These are phyloP conservation scores for Chiloscyllium plagiosum DNA, from an alignment of 2,113 vertebrate genomes.

Conservation along the genomic window DNA sequence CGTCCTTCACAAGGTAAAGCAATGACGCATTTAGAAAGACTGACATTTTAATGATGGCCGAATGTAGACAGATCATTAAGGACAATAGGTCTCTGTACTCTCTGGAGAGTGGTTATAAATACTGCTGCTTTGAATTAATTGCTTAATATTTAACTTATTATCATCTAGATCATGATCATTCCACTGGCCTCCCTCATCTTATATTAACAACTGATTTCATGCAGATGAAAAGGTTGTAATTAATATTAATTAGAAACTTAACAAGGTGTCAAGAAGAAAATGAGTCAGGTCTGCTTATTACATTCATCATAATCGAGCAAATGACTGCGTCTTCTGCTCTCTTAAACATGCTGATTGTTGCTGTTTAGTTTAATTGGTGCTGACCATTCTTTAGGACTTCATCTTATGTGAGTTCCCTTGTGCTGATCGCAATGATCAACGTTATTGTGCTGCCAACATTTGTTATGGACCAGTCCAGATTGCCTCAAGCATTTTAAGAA, in stretches of 20 bases:
- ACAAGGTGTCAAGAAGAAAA: background rate
- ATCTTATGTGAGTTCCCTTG: background rate
- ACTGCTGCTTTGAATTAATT: conserved; percentile 14
- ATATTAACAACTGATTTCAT: background rate
- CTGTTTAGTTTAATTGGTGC: background rate
- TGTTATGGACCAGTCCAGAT: too few relatives aligned
- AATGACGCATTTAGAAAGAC: background rate
- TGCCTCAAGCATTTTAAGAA: too few relatives aligned
- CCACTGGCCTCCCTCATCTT: background rate
- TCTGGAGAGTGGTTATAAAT: background rate
- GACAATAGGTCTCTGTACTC: background rate
- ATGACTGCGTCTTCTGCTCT: background rate
- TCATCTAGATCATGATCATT: background rate
- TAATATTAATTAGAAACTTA: conserved; percentile 2
- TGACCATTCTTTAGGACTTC: background rate
- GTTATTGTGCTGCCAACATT: background rate
- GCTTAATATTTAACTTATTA: background rate
- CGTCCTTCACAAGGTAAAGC: background rate
- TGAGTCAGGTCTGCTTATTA: background rate
- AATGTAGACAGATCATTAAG: background rate
- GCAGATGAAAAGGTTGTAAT: background rate
- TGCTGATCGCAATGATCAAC: too few relatives aligned
- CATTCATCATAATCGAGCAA: background rate
- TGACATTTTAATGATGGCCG: background rate
- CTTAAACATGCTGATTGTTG: background rate